Percentiles rank a stretch among this genome's conserved stretches.
These are phyloP conservation scores for Catostomus latipinnis DNA, from an alignment of 2,797 vertebrate species.

Conservation along the genomic window DNA sequence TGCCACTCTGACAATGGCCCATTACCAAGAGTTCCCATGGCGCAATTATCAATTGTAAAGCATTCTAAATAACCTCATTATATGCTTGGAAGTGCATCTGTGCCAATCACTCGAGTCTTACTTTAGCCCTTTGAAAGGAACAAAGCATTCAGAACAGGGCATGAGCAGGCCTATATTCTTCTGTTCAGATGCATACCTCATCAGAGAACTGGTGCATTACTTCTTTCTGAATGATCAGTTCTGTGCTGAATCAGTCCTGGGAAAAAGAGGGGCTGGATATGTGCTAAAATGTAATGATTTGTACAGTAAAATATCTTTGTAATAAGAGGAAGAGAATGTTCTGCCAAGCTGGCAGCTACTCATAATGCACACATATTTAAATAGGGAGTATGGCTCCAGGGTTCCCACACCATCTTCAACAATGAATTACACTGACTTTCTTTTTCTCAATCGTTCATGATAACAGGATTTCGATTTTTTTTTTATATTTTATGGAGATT, in stretches of 20 bases:
- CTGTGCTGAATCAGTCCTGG: not conserved
- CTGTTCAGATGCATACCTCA: slow-evolving; percentile 15
- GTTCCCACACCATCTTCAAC: too few relatives aligned
- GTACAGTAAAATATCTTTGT: not conserved
- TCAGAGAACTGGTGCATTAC: slow-evolving; percentile 2
- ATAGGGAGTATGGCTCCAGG: too few relatives aligned
- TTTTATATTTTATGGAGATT: too few relatives aligned
- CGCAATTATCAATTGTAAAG: slow-evolving; percentile 52
- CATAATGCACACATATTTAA: too few relatives aligned
- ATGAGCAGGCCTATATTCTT: not conserved
- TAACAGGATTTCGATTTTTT: too few relatives aligned
- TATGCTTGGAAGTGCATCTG: slow-evolving; percentile 35
- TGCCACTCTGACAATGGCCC: slow-evolving; percentile 14
- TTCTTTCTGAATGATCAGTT: not conserved
- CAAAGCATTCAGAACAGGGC: slow-evolving; percentile 32
- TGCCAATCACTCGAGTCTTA: slow-evolving; percentile 39
- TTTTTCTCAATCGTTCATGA: too few relatives aligned
- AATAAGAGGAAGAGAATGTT: not conserved
- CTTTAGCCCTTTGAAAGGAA: slow-evolving; percentile 26
- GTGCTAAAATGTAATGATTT: not conserved
- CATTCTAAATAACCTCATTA: slow-evolving; percentile 52
- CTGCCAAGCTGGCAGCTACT: not conserved
- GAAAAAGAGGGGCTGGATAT: not conserved
- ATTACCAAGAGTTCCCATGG: slow-evolving; percentile 39
- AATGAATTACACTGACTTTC: too few relatives aligned